Evolutionary conservation across 2,888 invertebrate species (phyloP), one percentile per base, ranked within the genome.

Genomic region (Dione juno): DNA sequence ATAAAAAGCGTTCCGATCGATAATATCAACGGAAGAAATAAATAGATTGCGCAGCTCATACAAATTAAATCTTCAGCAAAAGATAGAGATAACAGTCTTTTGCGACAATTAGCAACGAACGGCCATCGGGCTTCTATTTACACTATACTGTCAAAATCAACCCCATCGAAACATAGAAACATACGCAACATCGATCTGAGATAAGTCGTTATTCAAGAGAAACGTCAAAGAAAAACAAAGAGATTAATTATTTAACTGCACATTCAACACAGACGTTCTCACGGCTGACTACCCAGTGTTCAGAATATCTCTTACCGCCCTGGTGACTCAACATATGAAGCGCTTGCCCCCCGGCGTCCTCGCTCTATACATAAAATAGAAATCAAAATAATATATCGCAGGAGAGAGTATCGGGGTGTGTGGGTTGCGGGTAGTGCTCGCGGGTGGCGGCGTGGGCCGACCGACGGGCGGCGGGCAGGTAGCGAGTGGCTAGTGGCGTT

Each of bases 311-410:
- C 97, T 97, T 97, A 98, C 98, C 97, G 96, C 98, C 97, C 96
- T 98, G 98, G 94, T 96, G 96, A 94, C 96, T 95, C 94, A 98
- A 95, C 95, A 96, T 96, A 94, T 96, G 96, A 94, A 97, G 94
- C 88, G 98, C 98, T 94, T 97, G 96, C 93, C 96, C 96, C 92
- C 97, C 98, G 89, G 96, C 95, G 89, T 98, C 98, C 95, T 97
- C 97, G 95, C 97, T 97, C 98, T 98, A 96, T 93, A 95, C 93
- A 94, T 92, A 93, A 93, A 93, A 93, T 90, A 93, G 87, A 93
- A 92, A 92, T 92, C 89, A 92, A 92, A 92, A 93, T 90, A 93
- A 92, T 92, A 92, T 88, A 90, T 90, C 89, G 89, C 87, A 90
- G 90, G 89, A 89, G 91, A 90, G 90, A 91, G 89, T 90, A 87